Percentiles rank a stretch among this genome's conserved stretches.
Evolutionary conservation across 92 coral and sea anemone species (phyloP).

Genomic region (Heliopora coerulea): DNA sequence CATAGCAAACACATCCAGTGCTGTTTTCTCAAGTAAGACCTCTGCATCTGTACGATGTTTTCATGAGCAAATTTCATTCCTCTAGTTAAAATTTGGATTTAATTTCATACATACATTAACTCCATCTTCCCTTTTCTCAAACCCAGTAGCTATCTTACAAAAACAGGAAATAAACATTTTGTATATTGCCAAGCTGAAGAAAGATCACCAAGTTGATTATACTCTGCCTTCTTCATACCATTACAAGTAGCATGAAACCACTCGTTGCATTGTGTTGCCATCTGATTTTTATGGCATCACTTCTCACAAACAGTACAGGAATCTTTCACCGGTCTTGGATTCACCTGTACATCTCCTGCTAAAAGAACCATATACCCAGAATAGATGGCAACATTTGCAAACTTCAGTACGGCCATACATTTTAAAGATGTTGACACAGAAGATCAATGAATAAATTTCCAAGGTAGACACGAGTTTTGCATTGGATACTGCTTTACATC

Average conservation of each 20-base stretch:
- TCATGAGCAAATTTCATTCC: constrained; percentile 58
- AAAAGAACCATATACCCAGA: too few species aligned
- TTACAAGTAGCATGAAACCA: constrained; percentile 66
- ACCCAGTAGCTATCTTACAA: background rate
- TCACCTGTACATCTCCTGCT: constrained; percentile 43
- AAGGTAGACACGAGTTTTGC: too few species aligned
- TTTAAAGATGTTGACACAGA: too few species aligned
- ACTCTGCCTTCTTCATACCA: constrained; percentile 21
- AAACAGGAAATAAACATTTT: constrained; percentile 46
- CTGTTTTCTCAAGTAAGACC: constrained; percentile 37
- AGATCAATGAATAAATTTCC: too few species aligned
- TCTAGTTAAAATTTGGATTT: constrained; percentile 39
- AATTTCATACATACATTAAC: constrained; percentile 9
- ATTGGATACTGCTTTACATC: too few species aligned
- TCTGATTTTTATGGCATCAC: constrained; percentile 44
- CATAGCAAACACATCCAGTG: constrained; percentile 48
- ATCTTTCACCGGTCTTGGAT: constrained; percentile 53
- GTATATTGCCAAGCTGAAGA: constrained; percentile 42
- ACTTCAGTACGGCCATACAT: too few species aligned
- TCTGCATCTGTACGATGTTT: constrained; percentile 47
- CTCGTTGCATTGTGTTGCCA: constrained; percentile 33
- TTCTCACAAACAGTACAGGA: constrained; percentile 48
- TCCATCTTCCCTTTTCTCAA: background rate
- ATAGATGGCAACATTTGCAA: too few species aligned
- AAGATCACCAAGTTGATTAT: constrained; percentile 26